Evolutionary conservation across 1,140 invertebrate species (phyloP).

Genomic region (Drosophila sp.): DNA sequence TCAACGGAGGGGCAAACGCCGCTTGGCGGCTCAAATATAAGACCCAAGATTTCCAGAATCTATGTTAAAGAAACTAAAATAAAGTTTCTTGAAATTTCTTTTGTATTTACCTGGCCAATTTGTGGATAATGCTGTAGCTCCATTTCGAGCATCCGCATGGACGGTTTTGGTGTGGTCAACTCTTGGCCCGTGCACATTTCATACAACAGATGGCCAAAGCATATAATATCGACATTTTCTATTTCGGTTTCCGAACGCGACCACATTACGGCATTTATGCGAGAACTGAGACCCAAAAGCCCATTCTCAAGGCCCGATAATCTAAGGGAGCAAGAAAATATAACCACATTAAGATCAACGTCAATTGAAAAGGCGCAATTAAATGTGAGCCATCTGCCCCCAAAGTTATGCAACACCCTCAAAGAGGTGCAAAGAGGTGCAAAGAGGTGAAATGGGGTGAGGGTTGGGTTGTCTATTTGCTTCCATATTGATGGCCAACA

Average conservation of each 20-base stretch:
- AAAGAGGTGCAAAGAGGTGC: background rate
- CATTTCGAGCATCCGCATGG: constrained; percentile 87
- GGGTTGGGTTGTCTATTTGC: constrained; percentile 3
- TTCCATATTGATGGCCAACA: constrained; percentile 48
- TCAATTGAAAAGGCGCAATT: constrained; percentile 53
- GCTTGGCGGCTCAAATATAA: constrained; percentile 90
- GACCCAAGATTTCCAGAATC: constrained; percentile 91
- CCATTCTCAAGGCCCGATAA: constrained; percentile 93
- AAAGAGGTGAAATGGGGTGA: background rate
- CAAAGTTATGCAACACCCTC: constrained; percentile 39
- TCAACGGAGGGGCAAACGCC: constrained; percentile 88
- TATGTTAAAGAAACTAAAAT: constrained; percentile 70
- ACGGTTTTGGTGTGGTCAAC: constrained; percentile 89
- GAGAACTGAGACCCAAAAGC: constrained; percentile 90
- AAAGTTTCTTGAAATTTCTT: background rate
- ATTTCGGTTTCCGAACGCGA: constrained; percentile 85
- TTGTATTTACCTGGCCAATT: constrained; percentile 83
- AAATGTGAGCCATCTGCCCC: constrained; percentile 18
- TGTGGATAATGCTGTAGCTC: constrained; percentile 91
- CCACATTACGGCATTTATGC: constrained; percentile 84
- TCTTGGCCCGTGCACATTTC: constrained; percentile 95
- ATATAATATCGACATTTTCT: constrained; percentile 88
- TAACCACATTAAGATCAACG: constrained; percentile 19
- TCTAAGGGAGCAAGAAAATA: constrained; percentile 74
- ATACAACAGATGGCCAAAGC: constrained; percentile 92